Evolutionary conservation across 2,113 vertebrate genomes (phyloP), one percentile per base, ranked within the genome.

Genomic region (Triplophysa dalaica): DNA sequence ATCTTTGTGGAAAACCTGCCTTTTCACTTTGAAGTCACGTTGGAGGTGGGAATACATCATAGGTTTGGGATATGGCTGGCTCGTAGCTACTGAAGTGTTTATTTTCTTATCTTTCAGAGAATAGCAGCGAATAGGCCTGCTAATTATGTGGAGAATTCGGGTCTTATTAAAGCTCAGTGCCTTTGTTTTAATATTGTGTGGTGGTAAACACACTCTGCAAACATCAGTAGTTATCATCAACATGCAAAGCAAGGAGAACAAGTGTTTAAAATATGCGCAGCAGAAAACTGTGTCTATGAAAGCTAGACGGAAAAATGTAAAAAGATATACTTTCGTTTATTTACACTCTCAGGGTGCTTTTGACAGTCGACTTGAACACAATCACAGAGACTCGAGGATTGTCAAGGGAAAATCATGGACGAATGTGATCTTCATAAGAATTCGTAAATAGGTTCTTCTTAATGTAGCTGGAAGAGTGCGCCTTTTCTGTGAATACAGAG

Each of bases 1-100:
- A 29, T 70, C 56, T 78, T 69, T 63, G 56, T 22, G 48, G 74
- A 56, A 65, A 76, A 75, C 75, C 58, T 79, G 70, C 45, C 76
- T 50, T 38, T 70, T 75, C 66, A 48, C 62, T n/a, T 58, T 56
- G 24, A 69, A 61, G 75, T 74, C 50, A 38, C 24, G 24, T 33
- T 70, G 45, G 43, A 72, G 24, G 16, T 73, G 33, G 22, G 62
- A 65, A 65, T 50, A 24, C 24, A 54, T 52, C n/a, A 48, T 9
- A 62, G 16, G 9, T 29, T 63, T 43, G 13, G 3, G 8, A 24
- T 58, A 75, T 26, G 56, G 33, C n/a, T 41, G 5, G 70, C 3
- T 61, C 6, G 43, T 72, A 60, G 33, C 60, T 54, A 22, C 68
- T n/a, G 33, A 43, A 62, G 17, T 69, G 33, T 17, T 63, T 21